Evolutionary conservation across 2,888 invertebrate genomes (phyloP), one percentile per base, ranked within the genome.

Genomic region (Anthophora plumipes): DNA sequence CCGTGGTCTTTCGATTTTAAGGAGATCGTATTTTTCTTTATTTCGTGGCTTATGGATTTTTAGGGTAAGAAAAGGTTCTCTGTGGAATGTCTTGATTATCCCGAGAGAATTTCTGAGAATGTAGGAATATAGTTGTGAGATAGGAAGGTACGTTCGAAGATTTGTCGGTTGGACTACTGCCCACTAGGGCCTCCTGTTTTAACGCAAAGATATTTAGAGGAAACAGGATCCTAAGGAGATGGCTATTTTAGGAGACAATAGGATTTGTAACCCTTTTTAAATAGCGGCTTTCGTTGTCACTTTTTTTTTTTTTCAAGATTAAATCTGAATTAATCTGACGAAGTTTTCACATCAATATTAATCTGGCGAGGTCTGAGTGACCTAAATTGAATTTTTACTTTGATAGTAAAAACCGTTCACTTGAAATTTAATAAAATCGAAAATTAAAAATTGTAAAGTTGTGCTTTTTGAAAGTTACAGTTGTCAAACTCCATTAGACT

Each of bases 21-120:
- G 43, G 31, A 14, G 20, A 7, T 57, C 55, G 31, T 1, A 25
- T 6, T 6, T 11, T 31, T 39, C 9, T 31, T 8, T 57, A 7
- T 20, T 7, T 25, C 5, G 2, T 6, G 0, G 11, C 5, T 20
- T 14, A n/a, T 25, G 68, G 12, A 37, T 46, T 57, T 43, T 9
- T 9, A 1, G 9, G 17, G 43, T 20, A 43, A 14, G 17, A 14
- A 11, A 9, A 50, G 37, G 20, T 50, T 55, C n/a, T 11, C 31
- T 68, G 20, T 46, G 68, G 37, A 57, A 68, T 37, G 46, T 68
- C 46, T 68, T 46, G 68, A 68, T 68, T 57, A 17, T 14, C 31
- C 8, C 11, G 55, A 7, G 43, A 54, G 12, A 39, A n/a, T 31
- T n/a, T 1, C 8, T 17, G 22, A 20, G 31, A 5, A 9, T 1